These are phyloP conservation scores for Conistra vaccinii DNA, from an alignment of 2,888 invertebrate genomes.

Conservation along the genomic window DNA sequence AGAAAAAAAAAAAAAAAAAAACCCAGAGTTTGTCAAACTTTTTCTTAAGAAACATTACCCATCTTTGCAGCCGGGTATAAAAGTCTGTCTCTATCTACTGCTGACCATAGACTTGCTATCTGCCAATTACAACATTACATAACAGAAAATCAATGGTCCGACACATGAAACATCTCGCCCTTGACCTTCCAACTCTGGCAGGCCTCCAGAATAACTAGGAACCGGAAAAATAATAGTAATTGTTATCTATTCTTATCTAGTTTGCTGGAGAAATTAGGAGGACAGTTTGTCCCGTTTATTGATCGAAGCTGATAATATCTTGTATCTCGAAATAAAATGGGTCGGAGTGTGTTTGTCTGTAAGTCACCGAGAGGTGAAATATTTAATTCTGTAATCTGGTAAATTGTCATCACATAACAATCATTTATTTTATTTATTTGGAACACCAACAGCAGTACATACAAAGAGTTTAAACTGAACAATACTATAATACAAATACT, in stretches of 20 bases:
- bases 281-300: neutral
- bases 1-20: too few relatives aligned
- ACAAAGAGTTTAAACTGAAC: too few relatives aligned
- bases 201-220: constrained; percentile 32
- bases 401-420: neutral
- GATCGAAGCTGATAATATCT: neutral
- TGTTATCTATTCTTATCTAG: constrained; percentile 29
- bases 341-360: neutral
- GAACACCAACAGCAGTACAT: too few relatives aligned
- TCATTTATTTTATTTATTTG: too few relatives aligned
- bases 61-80: neutral
- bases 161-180: constrained; percentile 2
- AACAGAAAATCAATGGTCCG: constrained; percentile 41
- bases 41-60: too few relatives aligned
- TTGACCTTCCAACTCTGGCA: constrained; percentile 46
- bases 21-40: too few relatives aligned
- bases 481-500: too few relatives aligned
- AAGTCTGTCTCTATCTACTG: neutral
- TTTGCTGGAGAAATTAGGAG: constrained; percentile 13
- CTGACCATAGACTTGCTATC: constrained; percentile 11
- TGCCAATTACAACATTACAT: constrained; percentile 16
- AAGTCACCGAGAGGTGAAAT: neutral
- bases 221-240: constrained; percentile 38
- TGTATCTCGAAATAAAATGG: too few relatives aligned
- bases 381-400: too few relatives aligned